Evolutionary conservation across 2,113 vertebrate species (phyloP).

Genomic region (Uria lomvia): DNA sequence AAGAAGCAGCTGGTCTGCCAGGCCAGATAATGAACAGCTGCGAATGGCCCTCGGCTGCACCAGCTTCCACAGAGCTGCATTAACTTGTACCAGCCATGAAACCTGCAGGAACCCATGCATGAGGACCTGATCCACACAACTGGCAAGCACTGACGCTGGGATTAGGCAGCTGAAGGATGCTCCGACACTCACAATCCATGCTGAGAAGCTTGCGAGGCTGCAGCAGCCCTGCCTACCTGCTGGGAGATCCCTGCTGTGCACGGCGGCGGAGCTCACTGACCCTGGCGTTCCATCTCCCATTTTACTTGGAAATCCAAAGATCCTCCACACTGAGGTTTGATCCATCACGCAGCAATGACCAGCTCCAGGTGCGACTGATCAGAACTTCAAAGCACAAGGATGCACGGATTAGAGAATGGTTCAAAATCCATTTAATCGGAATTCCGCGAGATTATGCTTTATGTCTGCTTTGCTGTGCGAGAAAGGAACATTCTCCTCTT

Average conservation of each 20-base stretch:
- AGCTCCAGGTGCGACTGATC: neutral
- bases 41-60: neutral
- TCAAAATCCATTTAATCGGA: neutral
- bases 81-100: neutral
- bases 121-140: neutral
- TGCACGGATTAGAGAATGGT: neutral
- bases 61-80: neutral
- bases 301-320: neutral
- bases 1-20: neutral
- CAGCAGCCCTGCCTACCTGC: neutral
- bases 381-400: neutral
- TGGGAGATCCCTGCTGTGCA: neutral
- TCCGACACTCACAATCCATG: neutral
- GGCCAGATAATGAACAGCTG: neutral
- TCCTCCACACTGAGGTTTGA: neutral
- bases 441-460: neutral
- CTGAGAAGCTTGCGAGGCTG: neutral
- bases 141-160: neutral
- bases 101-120: neutral
- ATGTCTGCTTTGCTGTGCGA: neutral
- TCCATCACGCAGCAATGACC: neutral
- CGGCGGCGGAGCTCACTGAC: neutral
- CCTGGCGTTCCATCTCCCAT: fast-evolving
- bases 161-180: neutral
- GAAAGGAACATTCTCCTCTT: neutral